phyloP scores from a whole-genome alignment of 2,888 invertebrate genomes.

The Embidobia sp. region DNA sequence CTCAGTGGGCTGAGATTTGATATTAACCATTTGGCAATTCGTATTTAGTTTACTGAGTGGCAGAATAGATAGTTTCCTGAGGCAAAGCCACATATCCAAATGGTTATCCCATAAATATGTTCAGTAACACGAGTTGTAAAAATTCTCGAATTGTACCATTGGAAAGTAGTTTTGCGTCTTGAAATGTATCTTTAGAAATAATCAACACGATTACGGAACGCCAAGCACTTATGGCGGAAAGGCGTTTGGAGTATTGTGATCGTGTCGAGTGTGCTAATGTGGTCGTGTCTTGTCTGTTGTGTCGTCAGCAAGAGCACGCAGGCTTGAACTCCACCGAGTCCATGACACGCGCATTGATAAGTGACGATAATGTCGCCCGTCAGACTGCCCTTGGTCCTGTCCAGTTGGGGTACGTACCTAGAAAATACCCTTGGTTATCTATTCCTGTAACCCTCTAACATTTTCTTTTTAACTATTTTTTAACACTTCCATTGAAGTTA shows the following conservation, averaged over 20 bases:
- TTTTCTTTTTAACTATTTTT: slow-evolving; percentile 49
- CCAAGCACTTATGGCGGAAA: slow-evolving; percentile 72
- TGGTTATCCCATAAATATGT: too few relatives aligned
- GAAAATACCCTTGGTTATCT: slow-evolving; percentile 75
- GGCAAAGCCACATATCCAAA: too few relatives aligned
- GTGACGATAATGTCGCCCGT: slow-evolving; percentile 93
- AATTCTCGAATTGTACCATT: too few relatives aligned
- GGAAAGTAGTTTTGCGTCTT: slow-evolving; percentile 68
- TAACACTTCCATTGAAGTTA: slow-evolving; percentile 43
- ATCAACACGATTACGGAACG: slow-evolving; percentile 71
- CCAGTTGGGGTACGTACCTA: slow-evolving; percentile 95
- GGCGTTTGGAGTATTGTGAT: slow-evolving; percentile 77
- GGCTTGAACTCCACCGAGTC: slow-evolving; percentile 96
- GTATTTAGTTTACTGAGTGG: slow-evolving; percentile 71
- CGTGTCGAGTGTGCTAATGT: slow-evolving; percentile 82
- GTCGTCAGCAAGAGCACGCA: slow-evolving; percentile 92
- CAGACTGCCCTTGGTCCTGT: slow-evolving; percentile 94
- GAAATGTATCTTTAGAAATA: slow-evolving; percentile 67
- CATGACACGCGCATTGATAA: slow-evolving; percentile 97
- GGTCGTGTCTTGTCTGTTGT: slow-evolving; percentile 85
- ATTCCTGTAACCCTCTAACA: slow-evolving; percentile 67
- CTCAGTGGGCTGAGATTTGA: slow-evolving; percentile 69
- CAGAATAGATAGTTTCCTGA: slow-evolving; percentile 29
- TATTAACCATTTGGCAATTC: slow-evolving; percentile 74
- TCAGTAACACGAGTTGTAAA: too few relatives aligned